These are phyloP conservation scores for Cryptosula pallasiana DNA, from an alignment of 2,888 invertebrate genomes.

Conservation along the genomic window DNA sequence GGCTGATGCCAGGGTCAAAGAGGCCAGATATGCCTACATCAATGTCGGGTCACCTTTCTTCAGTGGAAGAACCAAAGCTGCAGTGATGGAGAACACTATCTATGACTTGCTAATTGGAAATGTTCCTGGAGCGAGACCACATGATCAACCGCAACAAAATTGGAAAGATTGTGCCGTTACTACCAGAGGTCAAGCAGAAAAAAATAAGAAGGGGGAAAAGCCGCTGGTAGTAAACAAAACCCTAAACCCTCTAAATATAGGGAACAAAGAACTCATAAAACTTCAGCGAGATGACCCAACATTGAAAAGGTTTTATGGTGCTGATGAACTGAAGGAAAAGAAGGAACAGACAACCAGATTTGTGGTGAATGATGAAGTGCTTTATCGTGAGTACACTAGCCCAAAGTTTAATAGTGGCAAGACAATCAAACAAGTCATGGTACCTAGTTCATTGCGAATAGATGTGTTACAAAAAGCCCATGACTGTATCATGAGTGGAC, in stretches of 20 bases:
- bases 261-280: background rate
- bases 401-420: background rate
- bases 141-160: background rate
- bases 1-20: background rate
- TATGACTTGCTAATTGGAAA: background rate
- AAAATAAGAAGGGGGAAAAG: background rate
- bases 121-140: background rate
- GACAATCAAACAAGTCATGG: no score
- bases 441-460: constrained; percentile 27
- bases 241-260: background rate
- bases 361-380: background rate
- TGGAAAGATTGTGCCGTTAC: background rate
- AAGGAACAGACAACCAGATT: background rate
- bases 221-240: background rate
- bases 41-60: background rate
- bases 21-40: background rate
- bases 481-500: constrained; percentile 29
- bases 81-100: background rate
- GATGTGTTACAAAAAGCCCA: constrained; percentile 30
- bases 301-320: background rate
- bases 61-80: background rate
- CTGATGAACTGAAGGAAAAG: constrained; percentile 1
- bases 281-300: constrained; percentile 5
- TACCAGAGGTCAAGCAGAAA: background rate
- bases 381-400: constrained; percentile 3